A percentile compares a stretch with the other conserved stretches of the same genome.
Evolutionary conservation across 2,113 vertebrate species (phyloP).

Genomic region (Plestiodon gilberti): DNA sequence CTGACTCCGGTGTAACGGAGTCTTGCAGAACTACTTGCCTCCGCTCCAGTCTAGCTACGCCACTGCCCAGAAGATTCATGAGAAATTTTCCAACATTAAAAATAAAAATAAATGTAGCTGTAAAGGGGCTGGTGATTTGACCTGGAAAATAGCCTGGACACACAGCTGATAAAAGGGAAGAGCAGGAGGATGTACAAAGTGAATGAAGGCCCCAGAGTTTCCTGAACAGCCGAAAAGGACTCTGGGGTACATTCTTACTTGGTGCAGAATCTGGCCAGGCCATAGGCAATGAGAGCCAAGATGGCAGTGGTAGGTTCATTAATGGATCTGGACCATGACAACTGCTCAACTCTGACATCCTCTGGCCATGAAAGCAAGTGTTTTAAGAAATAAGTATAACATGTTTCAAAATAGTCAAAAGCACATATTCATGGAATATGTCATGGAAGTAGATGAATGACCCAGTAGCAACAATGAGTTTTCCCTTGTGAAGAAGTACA

Average conservation of each 20-base stretch:
- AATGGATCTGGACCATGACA: neutral
- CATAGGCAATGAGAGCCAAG: neutral
- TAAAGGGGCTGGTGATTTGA: no score
- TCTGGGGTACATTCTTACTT: neutral
- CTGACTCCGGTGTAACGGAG: no score
- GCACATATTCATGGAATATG: neutral
- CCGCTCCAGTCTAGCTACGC: no score
- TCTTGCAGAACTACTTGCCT: no score
- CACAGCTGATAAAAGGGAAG: neutral
- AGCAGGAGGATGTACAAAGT: neutral
- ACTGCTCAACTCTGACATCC: neutral
- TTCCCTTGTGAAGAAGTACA: neutral
- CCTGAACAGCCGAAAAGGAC: neutral
- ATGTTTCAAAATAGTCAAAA: neutral
- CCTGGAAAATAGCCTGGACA: neutral
- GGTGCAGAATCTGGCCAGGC: neutral
- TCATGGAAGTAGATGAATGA: neutral
- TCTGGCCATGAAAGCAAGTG: neutral
- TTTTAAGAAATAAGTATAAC: neutral
- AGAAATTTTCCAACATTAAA: no score
- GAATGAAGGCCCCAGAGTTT: neutral
- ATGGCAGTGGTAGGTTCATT: neutral
- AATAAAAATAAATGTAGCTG: no score
- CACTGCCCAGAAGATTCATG: no score
- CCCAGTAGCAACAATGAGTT: neutral